These are phyloP conservation scores for Agrypnus murinus DNA, from an alignment of 2,888 invertebrate species.

Conservation along the genomic window DNA sequence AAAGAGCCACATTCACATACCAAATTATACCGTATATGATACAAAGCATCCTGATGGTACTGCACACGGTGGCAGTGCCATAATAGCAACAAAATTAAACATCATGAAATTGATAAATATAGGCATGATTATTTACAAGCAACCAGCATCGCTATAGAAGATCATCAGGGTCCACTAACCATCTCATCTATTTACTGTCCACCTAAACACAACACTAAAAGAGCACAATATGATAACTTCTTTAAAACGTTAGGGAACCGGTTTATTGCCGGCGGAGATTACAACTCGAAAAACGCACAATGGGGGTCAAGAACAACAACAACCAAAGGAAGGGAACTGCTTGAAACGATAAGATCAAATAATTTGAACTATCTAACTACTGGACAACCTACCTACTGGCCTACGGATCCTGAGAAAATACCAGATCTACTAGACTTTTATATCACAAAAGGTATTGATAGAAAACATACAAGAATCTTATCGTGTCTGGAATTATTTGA, in stretches of 20 bases:
- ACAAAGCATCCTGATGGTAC: too few relatives aligned
- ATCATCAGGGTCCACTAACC: not conserved
- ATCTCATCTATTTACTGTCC: too few relatives aligned
- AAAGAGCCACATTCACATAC: not conserved
- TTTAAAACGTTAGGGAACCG: slow-evolving; percentile 1
- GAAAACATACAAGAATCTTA: not conserved
- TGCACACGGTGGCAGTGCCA: too few relatives aligned
- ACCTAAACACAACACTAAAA: too few relatives aligned
- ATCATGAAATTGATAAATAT: too few relatives aligned
- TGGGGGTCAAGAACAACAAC: not conserved
- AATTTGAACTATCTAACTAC: too few relatives aligned
- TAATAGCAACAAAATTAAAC: not conserved
- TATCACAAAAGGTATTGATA: not conserved
- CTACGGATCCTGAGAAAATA: too few relatives aligned
- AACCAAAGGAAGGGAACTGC: too few relatives aligned
- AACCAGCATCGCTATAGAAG: not conserved
- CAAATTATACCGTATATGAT: too few relatives aligned
- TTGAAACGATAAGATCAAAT: not conserved
- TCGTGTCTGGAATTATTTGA: not conserved
- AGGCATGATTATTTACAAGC: not conserved
- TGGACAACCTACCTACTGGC: not conserved
- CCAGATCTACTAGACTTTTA: not conserved
- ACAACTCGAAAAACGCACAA: too few relatives aligned
- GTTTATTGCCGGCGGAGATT: too few relatives aligned
- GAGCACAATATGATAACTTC: not conserved